Percentiles rank a stretch among this genome's conserved stretches.
phyloP scores from a whole-genome alignment of 2,888 invertebrate species.

The Volucella inanis region DNA sequence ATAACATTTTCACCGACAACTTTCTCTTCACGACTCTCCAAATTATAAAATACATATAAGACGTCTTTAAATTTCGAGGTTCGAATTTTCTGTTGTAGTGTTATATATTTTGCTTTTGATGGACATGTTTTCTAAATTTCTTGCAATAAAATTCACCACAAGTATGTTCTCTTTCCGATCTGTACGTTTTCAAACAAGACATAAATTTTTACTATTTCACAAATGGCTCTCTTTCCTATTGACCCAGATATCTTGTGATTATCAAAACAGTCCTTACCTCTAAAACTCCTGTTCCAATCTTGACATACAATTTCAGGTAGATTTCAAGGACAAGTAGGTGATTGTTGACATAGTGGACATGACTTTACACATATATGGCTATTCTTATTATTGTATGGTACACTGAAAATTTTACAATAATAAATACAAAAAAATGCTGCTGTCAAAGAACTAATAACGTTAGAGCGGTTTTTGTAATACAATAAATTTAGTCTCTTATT shows the following conservation, averaged over 20 bases:
- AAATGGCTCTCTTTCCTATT: background rate
- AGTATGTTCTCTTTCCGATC: too few relatives aligned
- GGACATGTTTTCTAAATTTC: too few relatives aligned
- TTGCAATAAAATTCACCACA: too few relatives aligned
- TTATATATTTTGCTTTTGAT: too few relatives aligned
- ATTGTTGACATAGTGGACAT: constrained; percentile 13
- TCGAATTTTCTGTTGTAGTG: too few relatives aligned
- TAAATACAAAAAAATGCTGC: constrained; percentile 8
- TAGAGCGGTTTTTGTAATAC: background rate
- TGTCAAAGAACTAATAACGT: background rate
- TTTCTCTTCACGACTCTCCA: too few relatives aligned
- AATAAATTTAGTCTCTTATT: constrained; percentile 2
- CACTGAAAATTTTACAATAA: background rate
- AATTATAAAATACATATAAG: too few relatives aligned
- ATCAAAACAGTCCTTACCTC: background rate
- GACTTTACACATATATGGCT: background rate
- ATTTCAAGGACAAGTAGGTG: background rate
- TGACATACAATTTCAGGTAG: background rate
- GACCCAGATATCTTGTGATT: background rate
- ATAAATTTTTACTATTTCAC: background rate
- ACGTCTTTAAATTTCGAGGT: too few relatives aligned
- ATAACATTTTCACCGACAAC: too few relatives aligned
- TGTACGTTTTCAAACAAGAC: too few relatives aligned
- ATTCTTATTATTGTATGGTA: background rate
- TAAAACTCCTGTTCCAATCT: background rate